Percentiles rank a stretch among this genome's conserved stretches.
These are phyloP conservation scores for Nothura maculosa DNA, from an alignment of 2,797 vertebrate species.

Conservation along the genomic window DNA sequence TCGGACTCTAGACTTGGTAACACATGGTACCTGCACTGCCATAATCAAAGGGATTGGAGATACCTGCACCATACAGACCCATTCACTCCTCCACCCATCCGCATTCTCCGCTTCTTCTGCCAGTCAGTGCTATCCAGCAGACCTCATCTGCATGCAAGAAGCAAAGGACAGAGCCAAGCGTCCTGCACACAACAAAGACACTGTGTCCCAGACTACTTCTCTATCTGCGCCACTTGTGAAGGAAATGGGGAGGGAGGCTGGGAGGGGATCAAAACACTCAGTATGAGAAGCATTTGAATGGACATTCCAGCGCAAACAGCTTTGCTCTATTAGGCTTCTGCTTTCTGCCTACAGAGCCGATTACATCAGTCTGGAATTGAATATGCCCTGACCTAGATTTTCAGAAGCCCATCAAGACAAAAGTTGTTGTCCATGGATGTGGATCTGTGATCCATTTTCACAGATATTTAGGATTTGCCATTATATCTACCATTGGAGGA, in stretches of 20 bases:
- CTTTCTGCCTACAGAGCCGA: background rate
- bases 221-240: background rate
- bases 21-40: background rate
- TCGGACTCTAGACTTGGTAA: background rate
- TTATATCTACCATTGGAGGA: background rate
- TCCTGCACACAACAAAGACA: conserved; percentile 6
- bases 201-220: background rate
- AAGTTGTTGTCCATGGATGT: background rate
- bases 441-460: background rate
- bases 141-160: background rate
- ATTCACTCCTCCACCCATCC: background rate
- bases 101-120: background rate
- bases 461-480: background rate
- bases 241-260: background rate
- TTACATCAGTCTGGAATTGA: conserved; percentile 12
- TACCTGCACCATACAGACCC: background rate
- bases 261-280: background rate
- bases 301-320: conserved; percentile 48
- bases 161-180: background rate
- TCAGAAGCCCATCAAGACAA: background rate
- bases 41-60: background rate
- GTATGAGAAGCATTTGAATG: conserved; percentile 27
- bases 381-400: conserved; percentile 23
- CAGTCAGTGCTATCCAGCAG: background rate
- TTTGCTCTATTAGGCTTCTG: conserved; percentile 2